Conservation (phyloP, 2,113 vertebrate species). For the Sylvilagus bachmani region DNA sequence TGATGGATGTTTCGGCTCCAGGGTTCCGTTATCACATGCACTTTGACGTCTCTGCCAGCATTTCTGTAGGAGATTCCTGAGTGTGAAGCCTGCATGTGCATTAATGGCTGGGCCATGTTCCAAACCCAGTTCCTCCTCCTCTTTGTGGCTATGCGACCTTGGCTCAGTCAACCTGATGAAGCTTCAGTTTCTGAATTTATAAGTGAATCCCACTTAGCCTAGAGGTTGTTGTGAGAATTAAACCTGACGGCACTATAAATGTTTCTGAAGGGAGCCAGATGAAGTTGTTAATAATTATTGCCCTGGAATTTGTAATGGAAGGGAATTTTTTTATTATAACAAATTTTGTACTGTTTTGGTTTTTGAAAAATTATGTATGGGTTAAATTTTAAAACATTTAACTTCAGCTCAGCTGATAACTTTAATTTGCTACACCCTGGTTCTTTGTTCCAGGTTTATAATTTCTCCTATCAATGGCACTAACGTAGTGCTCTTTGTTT, state of each 20-base stretch:
- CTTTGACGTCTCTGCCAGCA: background rate
- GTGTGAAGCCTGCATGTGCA: background rate
- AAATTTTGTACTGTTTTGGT: background rate
- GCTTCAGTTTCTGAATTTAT: conserved; percentile 22
- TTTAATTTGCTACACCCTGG: background rate
- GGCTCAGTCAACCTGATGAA: background rate
- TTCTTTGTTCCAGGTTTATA: background rate
- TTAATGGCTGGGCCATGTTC: background rate
- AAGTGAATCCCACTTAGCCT: background rate
- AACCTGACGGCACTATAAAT: background rate
- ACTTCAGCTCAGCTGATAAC: background rate
- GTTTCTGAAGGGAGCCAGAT: conserved; percentile 21
- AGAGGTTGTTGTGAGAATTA: conserved; percentile 16
- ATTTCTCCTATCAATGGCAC: background rate
- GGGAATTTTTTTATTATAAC: background rate
- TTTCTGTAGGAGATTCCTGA: background rate
- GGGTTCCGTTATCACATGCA: background rate
- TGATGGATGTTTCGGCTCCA: background rate
- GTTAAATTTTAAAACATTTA: background rate
- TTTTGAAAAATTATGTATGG: background rate
- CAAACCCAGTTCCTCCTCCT: background rate
- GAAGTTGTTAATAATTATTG: conserved; percentile 7
- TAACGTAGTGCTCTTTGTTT: background rate
- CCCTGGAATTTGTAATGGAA: background rate
- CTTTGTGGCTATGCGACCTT: background rate